Conservation (phyloP, 2,797 vertebrate species). For the Hypotaenidia philippensis region DNA sequence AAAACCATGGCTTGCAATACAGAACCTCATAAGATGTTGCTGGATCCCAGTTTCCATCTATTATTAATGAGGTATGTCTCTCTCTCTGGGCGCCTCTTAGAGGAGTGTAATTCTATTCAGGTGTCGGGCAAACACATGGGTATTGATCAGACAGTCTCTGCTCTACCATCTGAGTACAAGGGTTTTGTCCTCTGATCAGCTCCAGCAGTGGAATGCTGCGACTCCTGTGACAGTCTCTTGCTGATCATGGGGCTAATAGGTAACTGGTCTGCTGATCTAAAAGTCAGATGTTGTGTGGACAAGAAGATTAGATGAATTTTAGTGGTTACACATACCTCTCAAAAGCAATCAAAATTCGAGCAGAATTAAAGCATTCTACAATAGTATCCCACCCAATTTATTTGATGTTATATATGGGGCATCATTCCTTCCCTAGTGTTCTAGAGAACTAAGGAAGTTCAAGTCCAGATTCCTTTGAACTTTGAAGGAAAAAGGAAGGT, state of each 20-base stretch:
- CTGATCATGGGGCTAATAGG: not conserved
- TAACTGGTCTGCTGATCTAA: not conserved
- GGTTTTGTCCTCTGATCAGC: not conserved
- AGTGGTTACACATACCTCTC: not conserved
- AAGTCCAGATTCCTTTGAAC: not conserved
- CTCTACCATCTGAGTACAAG: not conserved
- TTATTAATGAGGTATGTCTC: constrained; percentile 40
- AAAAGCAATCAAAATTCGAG: not conserved
- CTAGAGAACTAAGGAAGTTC: not conserved
- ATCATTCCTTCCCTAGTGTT: not conserved
- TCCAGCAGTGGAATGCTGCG: fast-evolving
- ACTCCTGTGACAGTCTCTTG: not conserved
- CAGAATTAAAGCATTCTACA: not conserved
- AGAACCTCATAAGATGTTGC: not conserved
- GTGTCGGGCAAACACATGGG: not conserved
- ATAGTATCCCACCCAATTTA: not conserved
- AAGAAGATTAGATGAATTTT: not conserved
- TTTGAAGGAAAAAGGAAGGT: not conserved
- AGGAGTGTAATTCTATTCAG: constrained; percentile 14
- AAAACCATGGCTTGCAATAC: constrained; percentile 27
- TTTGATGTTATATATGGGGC: not conserved
- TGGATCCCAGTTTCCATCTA: constrained; percentile 45
- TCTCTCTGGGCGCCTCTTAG: not conserved
- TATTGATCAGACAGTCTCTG: not conserved
- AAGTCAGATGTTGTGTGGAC: not conserved